A percentile compares a stretch with the other conserved stretches of the same genome.
Evolutionary conservation across 1,140 invertebrate species (phyloP).

Genomic region (Trachymyrmex septentrionalis): DNA sequence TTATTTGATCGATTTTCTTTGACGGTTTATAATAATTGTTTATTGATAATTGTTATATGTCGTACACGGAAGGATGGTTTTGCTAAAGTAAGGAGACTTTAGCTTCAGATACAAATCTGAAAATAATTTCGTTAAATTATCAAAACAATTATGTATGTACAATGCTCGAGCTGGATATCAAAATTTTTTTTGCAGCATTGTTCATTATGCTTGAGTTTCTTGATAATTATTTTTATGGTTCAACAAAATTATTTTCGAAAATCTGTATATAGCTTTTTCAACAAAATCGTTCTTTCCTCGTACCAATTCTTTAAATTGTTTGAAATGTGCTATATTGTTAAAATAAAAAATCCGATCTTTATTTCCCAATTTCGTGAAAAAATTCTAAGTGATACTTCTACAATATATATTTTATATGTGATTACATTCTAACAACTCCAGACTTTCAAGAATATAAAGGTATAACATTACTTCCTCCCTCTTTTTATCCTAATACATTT

Average conservation of each 20-base stretch:
- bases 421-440: not conserved
- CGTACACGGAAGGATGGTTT: not conserved
- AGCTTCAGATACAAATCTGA: no score
- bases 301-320: not conserved
- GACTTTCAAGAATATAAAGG: not conserved
- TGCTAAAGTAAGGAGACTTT: no score
- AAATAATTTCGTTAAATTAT: no score
- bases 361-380: not conserved
- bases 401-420: not conserved
- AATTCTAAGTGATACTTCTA: not conserved
- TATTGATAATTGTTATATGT: constrained; percentile 7
- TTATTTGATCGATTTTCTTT: not conserved
- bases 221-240: no score
- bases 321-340: not conserved
- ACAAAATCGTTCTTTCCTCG: no score
- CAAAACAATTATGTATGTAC: no score
- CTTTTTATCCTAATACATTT: constrained; percentile 2
- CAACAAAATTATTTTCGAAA: no score
- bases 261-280: no score
- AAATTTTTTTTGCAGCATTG: no score
- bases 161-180: no score
- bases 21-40: not conserved
- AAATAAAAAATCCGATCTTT: not conserved
- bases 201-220: no score
- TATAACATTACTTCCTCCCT: not conserved